Conservation (phyloP, 2,113 vertebrate genomes). For the Paraplagusia blochii region DNA sequence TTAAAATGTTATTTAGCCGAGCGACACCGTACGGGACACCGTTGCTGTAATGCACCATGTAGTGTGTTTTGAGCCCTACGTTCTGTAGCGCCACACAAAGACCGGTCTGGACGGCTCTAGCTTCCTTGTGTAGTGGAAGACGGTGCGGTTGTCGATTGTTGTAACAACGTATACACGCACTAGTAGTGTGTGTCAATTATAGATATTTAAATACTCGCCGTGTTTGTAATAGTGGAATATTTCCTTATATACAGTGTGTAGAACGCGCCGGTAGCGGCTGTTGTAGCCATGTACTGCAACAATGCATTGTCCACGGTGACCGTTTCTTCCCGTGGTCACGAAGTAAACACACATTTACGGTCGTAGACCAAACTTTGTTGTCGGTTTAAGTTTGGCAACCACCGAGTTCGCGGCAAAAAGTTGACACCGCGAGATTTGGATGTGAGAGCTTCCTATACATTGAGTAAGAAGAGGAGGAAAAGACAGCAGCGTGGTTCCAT, state of each 20-base stretch:
- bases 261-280: too few species aligned
- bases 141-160: not conserved
- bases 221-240: not conserved
- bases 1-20: too few species aligned
- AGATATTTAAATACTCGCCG: too few species aligned
- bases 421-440: conserved; percentile 70
- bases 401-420: conserved; percentile 68
- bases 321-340: too few species aligned
- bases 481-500: not conserved
- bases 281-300: too few species aligned
- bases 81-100: conserved; percentile 52
- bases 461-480: conserved; percentile 12
- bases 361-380: conserved; percentile 4
- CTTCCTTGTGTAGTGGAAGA: not conserved
- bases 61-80: conserved; percentile 1
- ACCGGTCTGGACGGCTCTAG: conserved; percentile 8
- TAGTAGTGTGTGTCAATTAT: too few species aligned
- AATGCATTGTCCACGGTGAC: too few species aligned
- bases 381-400: conserved; percentile 24
- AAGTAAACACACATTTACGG: not conserved
- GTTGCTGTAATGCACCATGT: too few species aligned
- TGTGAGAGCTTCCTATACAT: conserved; percentile 26
- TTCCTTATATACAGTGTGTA: not conserved
- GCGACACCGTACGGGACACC: too few species aligned
- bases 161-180: not conserved